A percentile compares a stretch with the other conserved stretches of the same genome.
phyloP scores from a whole-genome alignment of 2,113 vertebrate species.

The Agapornis roseicollis region DNA sequence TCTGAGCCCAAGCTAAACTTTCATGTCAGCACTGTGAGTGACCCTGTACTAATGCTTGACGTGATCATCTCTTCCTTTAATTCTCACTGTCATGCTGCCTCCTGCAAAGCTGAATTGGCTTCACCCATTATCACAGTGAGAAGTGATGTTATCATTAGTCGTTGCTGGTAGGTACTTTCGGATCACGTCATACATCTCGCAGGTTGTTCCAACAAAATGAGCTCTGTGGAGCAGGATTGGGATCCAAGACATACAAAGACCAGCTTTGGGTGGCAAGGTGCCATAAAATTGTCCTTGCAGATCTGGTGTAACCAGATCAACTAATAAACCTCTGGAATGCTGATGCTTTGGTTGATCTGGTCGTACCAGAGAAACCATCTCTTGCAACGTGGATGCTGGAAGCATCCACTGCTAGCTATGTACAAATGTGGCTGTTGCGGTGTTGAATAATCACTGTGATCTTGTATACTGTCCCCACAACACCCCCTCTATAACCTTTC shows the following conservation, averaged over 20 bases:
- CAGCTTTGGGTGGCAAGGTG: neutral
- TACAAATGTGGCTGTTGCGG: neutral
- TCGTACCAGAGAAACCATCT: neutral
- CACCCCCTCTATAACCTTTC: neutral
- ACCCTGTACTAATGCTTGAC: neutral
- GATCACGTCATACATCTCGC: neutral
- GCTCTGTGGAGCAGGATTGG: neutral
- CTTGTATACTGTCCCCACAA: neutral
- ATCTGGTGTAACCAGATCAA: constrained; percentile 36
- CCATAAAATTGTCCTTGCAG: neutral
- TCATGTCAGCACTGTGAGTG: neutral
- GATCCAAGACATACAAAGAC: neutral
- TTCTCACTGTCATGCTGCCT: constrained; percentile 1
- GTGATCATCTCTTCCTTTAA: neutral
- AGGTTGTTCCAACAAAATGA: neutral
- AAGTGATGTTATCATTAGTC: constrained; percentile 5
- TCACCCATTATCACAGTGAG: neutral
- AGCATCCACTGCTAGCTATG: neutral
- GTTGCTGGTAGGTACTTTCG: neutral
- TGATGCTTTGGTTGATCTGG: constrained; percentile 14
- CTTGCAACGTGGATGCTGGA: neutral
- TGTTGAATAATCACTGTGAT: neutral
- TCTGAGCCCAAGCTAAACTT: neutral
- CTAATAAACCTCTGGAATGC: constrained; percentile 20
- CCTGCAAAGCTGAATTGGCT: neutral